Base-by-base conservation (phyloP, 1,140 invertebrate genomes). In the Zaprionus inermis region DNA sequence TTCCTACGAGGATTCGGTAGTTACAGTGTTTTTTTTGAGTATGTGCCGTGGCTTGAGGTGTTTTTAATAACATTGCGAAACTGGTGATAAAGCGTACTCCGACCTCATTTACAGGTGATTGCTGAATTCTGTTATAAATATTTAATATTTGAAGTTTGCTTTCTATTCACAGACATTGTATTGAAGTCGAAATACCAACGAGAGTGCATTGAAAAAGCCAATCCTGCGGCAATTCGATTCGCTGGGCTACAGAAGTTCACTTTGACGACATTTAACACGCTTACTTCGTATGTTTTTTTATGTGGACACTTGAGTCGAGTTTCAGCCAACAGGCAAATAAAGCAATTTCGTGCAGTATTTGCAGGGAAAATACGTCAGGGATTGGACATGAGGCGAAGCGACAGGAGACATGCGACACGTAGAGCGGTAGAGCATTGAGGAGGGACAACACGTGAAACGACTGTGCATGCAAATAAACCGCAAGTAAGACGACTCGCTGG, bases 321-420 rank as follows among this genome's bases (percentile, higher is more conserved):
- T 56, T 52, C 64, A 44, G 64, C 56, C 28, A 61, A 69, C 56
- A 70, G 54, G 72, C 66, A 63, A 74, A 74, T 70, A 74, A 74
- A 74, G 66, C 66, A 74, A 74, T 74, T 74, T 74, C 41, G 58
- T 69, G 66, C 72, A 63, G 52, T 70, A 30, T 70, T 74, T 74
- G 66, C 34, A 16, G 52, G 24, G 58, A 70, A 73, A 68, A 61
- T 56, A 60, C 56, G 58, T 61, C 46, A 68, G 49, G 49, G 14
- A 32, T 65, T 55, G 51, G 24, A 32, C 52, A 55, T 56, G 36
- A 56, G 20, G 10, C 51, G 51, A 24, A 20, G 16, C n/a, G 18
- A 59, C 52, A 56, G 34, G 16, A 28, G 24, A 36, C 32, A 57
- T 7, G 30, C 51, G 64, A 68, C 70, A 66, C 61, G 61, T 57